Evolutionary conservation across 2,113 vertebrate species (phyloP), one percentile per base, ranked within the genome.

Genomic region (Turnix velox): DNA sequence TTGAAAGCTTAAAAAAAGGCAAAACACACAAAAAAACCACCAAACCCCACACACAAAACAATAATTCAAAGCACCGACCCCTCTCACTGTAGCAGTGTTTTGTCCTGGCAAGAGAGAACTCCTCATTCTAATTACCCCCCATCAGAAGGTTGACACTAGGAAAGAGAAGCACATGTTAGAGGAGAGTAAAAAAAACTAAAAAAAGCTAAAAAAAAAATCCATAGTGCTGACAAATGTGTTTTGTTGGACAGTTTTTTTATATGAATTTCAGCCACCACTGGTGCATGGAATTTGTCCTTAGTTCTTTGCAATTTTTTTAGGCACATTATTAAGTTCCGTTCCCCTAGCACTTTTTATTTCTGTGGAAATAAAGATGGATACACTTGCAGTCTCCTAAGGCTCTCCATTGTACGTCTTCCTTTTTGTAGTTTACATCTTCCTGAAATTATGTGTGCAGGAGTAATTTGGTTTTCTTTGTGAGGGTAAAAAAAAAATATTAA

Each of bases 101-200:
- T 96, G 91, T 97, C 95, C 96, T 94, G 96, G 87, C 95, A 96
- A 97, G 87, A 97, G 95, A 96, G 71, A 96, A 96, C 96, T 92
- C 95, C 97, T 97, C 84, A 49, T 97, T 96, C 88, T 95, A 66
- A 76, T 85, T 92, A 30, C 20, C 93, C 20, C 93, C 95, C 61
- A 30, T 84, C 88, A 92, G 92, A 95, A 97, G 89, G 96, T 93
- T 97, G 94, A 79, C 81, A 55, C 90, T 96, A 97, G 96, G 95
- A 73, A 84, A 94, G 93, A 95, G 86, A 89, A 96, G 87, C 84
- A 95, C 66, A 22, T 87, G 62, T 86, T 81, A 42, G 65, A 93
- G 95, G 94, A 87, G 77, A 69, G 58, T 92, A 88, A 81, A 67
- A 28, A 74, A 46, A 25, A 71, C n/a, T n/a, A n/a, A n/a, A n/a